A percentile compares a stretch with the other conserved stretches of the same genome.
These are phyloP conservation scores for Dipodomys spectabilis DNA, from an alignment of 2,113 vertebrate genomes.

Conservation along the genomic window DNA sequence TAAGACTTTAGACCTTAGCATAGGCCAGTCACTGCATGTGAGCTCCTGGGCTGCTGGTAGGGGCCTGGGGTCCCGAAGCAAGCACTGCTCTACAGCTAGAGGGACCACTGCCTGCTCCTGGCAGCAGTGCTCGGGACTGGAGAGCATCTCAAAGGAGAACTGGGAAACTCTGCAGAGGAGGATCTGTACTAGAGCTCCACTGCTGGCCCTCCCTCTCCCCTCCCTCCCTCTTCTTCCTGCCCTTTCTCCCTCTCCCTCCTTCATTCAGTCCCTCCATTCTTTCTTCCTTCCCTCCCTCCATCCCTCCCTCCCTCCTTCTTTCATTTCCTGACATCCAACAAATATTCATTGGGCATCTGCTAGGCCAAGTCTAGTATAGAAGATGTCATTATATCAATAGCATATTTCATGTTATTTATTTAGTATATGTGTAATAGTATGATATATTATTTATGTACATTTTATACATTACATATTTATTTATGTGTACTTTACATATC, in stretches of 20 bases:
- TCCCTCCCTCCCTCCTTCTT: accelerated
- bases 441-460: background rate
- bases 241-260: no score
- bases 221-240: accelerated
- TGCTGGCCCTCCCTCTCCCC: accelerated
- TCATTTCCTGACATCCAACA: background rate
- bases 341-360: background rate
- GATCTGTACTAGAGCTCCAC: background rate
- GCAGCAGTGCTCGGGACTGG: background rate
- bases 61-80: background rate
- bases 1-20: background rate
- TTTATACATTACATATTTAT: no score
- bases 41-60: background rate
- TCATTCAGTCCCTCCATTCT: no score
- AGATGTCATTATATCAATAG: background rate
- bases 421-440: background rate
- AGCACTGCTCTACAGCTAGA: background rate
- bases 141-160: background rate
- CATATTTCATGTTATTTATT: no score
- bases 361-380: background rate
- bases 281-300: no score
- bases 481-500: no score
- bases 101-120: background rate
- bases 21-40: background rate
- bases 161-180: background rate